Evolutionary conservation across 2,888 invertebrate species (phyloP).

Genomic region (Beris chalybata): DNA sequence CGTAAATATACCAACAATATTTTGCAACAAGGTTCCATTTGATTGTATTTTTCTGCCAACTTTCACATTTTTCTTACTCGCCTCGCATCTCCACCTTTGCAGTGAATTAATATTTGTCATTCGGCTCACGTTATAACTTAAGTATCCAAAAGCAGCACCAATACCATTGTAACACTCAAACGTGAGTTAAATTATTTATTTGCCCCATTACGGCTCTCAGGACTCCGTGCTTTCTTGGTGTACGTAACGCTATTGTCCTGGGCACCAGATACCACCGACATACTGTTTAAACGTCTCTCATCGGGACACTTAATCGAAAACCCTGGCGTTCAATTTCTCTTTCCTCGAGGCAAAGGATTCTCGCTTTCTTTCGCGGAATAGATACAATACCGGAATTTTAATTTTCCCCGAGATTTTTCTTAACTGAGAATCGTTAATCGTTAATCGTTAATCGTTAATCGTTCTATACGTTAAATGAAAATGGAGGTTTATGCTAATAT

Average conservation of each 20-base stretch:
- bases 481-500: no score
- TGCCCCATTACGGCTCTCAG: neutral
- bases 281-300: neutral
- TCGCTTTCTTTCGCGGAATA: no score
- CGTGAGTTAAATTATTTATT: conserved; percentile 21
- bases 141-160: conserved; percentile 17
- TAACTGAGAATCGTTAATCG: no score
- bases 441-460: no score
- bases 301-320: neutral
- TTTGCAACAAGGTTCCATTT: neutral
- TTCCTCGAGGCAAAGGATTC: no score
- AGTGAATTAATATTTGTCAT: conserved; percentile 24
- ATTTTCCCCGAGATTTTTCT: no score
- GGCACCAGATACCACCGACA: no score
- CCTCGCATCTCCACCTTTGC: neutral
- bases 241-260: neutral
- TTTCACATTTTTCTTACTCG: conserved; percentile 4
- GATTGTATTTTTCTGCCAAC: conserved; percentile 5
- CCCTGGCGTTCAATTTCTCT: neutral
- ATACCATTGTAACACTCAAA: conserved; percentile 6
- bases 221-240: neutral
- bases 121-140: conserved; percentile 19
- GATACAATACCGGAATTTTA: no score
- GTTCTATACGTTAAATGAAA: no score
- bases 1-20: no score